phyloP scores from a whole-genome alignment of 1,140 invertebrate genomes.

The Platorchestia sp. region DNA sequence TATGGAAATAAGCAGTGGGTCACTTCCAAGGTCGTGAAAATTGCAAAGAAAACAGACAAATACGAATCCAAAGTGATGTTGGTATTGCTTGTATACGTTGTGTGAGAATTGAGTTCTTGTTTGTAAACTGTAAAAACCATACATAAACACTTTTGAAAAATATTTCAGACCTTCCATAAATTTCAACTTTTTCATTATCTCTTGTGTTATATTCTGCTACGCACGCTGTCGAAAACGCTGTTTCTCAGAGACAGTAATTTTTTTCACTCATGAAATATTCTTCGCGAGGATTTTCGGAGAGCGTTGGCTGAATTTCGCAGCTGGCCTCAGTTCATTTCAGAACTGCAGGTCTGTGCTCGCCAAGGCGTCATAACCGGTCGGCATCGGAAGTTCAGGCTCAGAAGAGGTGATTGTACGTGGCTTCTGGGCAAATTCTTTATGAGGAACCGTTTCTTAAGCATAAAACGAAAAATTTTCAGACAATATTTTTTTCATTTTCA shows the following conservation, averaged over 20 bases:
- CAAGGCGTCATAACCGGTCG: not conserved
- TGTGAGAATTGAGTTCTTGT: no score
- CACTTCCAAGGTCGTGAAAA: not conserved
- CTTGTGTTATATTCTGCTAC: not conserved
- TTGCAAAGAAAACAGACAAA: not conserved
- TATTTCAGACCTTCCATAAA: not conserved
- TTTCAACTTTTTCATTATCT: not conserved
- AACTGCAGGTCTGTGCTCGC: not conserved
- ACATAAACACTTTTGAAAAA: not conserved
- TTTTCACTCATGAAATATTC: not conserved
- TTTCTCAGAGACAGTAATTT: not conserved
- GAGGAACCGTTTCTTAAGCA: not conserved
- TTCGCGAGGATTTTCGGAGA: not conserved
- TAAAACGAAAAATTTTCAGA: not conserved
- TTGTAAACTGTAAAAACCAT: no score
- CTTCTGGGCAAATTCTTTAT: not conserved
- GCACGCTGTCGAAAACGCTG: not conserved
- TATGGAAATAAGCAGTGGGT: not conserved
- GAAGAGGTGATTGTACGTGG: not conserved
- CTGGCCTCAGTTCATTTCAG: not conserved
- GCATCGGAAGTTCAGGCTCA: not conserved
- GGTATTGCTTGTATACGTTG: no score
- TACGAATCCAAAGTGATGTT: no score
- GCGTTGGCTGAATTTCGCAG: not conserved
- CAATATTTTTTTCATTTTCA: no score